Percentiles rank a stretch among this genome's conserved stretches.
Conservation (phyloP, 2,113 vertebrate species). For the Synchiropus splendidus region DNA sequence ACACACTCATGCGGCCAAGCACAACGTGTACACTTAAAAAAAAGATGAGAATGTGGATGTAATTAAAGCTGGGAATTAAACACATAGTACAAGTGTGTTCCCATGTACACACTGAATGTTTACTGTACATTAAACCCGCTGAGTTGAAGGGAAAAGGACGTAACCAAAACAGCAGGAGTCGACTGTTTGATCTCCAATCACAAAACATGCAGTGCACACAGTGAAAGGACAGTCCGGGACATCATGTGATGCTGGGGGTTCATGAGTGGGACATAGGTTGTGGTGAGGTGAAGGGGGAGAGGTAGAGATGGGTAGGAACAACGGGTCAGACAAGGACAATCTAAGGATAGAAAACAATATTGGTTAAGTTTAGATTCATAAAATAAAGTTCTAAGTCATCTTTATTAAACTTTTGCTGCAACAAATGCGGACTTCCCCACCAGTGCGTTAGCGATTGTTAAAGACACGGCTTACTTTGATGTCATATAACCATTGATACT, state of each 20-base stretch:
- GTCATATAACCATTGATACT: no score
- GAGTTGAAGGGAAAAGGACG: slow-evolving; percentile 9
- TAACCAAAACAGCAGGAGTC: slow-evolving; percentile 26
- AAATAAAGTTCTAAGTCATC: neutral
- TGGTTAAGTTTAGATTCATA: no score
- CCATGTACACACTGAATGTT: neutral
- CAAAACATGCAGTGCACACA: slow-evolving; percentile 21
- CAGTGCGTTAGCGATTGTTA: no score
- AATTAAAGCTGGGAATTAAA: slow-evolving; percentile 27
- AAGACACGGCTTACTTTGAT: no score
- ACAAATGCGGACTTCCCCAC: no score
- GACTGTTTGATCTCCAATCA: slow-evolving; percentile 14
- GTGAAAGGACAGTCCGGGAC: slow-evolving; percentile 23
- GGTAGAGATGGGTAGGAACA: slow-evolving; percentile 11
- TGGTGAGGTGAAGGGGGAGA: neutral
- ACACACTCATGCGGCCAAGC: slow-evolving; percentile 2
- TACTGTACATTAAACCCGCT: slow-evolving; percentile 1
- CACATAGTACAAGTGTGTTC: slow-evolving; percentile 8
- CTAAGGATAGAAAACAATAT: neutral
- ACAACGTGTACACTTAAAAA: slow-evolving; percentile 28
- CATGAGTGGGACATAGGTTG: slow-evolving; percentile 23
- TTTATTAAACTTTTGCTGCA: no score
- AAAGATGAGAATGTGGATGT: slow-evolving; percentile 26
- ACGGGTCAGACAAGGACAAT: slow-evolving; percentile 22
- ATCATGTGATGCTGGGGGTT: slow-evolving; percentile 38